Evolutionary conservation across 53 echinoderm and acorn worm genomes (phyloP).

Genomic region (Apostichopus leukothele): DNA sequence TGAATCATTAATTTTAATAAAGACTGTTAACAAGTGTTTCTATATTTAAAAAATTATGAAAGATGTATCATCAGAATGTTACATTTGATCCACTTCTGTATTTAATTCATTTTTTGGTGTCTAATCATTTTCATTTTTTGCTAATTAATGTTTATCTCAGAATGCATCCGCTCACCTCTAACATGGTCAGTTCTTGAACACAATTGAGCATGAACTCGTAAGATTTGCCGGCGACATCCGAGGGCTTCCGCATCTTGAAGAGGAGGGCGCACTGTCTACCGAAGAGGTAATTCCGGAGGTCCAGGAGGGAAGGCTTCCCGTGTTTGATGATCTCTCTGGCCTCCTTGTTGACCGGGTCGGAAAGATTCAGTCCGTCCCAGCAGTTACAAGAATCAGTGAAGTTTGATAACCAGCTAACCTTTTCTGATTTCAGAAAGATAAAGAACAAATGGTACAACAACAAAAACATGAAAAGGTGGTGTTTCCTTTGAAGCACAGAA

Average conservation of each 20-base stretch:
- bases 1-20: too few relatives aligned
- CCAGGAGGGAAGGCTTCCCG: constrained; percentile 82
- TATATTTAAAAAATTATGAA: too few relatives aligned
- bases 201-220: constrained; percentile 87
- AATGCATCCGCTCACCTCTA: constrained; percentile 63
- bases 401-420: constrained; percentile 68
- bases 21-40: background rate
- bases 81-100: too few relatives aligned
- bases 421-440: constrained; percentile 46
- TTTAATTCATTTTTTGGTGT: too few relatives aligned
- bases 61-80: too few relatives aligned
- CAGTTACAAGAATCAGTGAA: constrained; percentile 75
- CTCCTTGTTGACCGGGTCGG: constrained; percentile 66
- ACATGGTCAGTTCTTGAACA: constrained; percentile 83
- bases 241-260: constrained; percentile 71
- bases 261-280: constrained; percentile 87
- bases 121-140: too few relatives aligned
- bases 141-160: too few relatives aligned
- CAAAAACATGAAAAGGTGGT: background rate
- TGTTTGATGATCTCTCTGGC: constrained; percentile 60
- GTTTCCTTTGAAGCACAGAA: background rate
- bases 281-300: constrained; percentile 96
- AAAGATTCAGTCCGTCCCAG: constrained; percentile 95
- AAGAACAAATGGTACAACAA: background rate
- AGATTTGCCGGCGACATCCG: constrained; percentile 81